Evolutionary conservation across 1,140 invertebrate genomes (phyloP).

Genomic region (Ips typographus): DNA sequence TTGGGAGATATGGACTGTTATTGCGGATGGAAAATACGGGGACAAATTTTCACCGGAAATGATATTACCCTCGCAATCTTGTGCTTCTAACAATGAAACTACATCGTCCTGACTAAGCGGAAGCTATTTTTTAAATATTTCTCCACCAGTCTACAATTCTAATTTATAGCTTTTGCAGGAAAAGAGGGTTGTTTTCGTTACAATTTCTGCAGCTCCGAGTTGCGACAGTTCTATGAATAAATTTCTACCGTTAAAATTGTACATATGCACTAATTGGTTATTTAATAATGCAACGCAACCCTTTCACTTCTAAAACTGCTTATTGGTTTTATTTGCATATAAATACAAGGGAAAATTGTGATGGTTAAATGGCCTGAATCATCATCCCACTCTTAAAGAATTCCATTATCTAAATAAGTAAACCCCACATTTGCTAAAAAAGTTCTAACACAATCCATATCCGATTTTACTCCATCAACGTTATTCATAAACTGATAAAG

Average conservation of each 20-base stretch:
- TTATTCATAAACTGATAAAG: constrained; percentile 20
- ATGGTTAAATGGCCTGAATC: background rate
- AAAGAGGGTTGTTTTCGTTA: constrained; percentile 19
- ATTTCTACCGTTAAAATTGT: constrained; percentile 25
- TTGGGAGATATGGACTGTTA: constrained; percentile 27
- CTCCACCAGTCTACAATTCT: constrained; percentile 18
- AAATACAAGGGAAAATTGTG: constrained; percentile 8
- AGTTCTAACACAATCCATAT: constrained; percentile 1
- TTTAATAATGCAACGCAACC: constrained; percentile 27
- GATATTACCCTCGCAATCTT: constrained; percentile 31
- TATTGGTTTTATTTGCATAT: constrained; percentile 21
- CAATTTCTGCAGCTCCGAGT: constrained; percentile 11
- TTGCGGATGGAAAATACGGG: constrained; percentile 23
- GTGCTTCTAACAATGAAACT: constrained; percentile 29
- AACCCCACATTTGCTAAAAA: background rate
- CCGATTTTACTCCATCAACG: constrained; percentile 17
- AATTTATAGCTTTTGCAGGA: constrained; percentile 23
- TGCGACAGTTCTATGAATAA: constrained; percentile 33
- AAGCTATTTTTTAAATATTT: constrained; percentile 34
- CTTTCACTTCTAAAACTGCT: constrained; percentile 8
- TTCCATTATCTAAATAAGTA: background rate
- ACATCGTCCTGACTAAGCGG: constrained; percentile 29
- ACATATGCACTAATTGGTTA: constrained; percentile 12
- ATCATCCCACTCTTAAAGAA: background rate
- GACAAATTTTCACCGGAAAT: constrained; percentile 33